A percentile compares a stretch with the other conserved stretches of the same genome.
phyloP scores from a whole-genome alignment of 2,888 invertebrate genomes.

The Leptarthrus brevirostris region DNA sequence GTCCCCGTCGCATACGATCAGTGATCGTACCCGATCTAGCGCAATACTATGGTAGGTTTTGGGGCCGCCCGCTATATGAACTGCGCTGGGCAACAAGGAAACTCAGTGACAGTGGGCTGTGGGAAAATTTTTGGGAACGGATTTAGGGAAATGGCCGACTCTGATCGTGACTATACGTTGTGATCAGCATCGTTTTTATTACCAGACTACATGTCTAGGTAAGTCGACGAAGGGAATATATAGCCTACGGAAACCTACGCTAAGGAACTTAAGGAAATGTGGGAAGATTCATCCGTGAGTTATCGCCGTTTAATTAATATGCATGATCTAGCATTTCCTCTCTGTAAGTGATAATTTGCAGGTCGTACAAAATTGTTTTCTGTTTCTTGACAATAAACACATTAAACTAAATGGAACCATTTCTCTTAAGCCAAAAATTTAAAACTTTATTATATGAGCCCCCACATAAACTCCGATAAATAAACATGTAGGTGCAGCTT shows the following conservation, averaged over 20 bases:
- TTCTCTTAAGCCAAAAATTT: too few relatives aligned
- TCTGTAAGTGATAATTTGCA: not conserved
- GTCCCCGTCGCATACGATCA: conserved; percentile 3
- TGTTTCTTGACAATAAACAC: too few relatives aligned
- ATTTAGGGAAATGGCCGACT: conserved; percentile 2
- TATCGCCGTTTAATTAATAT: conserved; percentile 20
- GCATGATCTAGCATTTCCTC: conserved; percentile 32
- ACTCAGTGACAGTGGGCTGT: conserved; percentile 15
- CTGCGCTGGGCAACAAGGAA: not conserved
- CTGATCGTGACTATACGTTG: conserved; percentile 26
- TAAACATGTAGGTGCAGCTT: too few relatives aligned
- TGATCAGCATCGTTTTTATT: conserved; percentile 6
- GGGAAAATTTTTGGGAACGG: conserved; percentile 42
- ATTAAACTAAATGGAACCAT: too few relatives aligned
- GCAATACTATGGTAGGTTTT: conserved; percentile 14
- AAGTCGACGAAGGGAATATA: not conserved
- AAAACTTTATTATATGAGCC: too few relatives aligned
- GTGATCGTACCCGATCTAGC: conserved; percentile 15
- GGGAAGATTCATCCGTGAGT: conserved; percentile 14
- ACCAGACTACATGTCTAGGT: conserved; percentile 21
- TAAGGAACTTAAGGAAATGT: conserved; percentile 26
- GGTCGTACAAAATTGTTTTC: too few relatives aligned
- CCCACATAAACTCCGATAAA: too few relatives aligned
- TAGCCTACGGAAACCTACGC: conserved; percentile 4
- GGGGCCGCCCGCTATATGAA: conserved; percentile 36